These are phyloP conservation scores for Dryobota labecula DNA, from an alignment of 2,888 invertebrate genomes.

Conservation along the genomic window DNA sequence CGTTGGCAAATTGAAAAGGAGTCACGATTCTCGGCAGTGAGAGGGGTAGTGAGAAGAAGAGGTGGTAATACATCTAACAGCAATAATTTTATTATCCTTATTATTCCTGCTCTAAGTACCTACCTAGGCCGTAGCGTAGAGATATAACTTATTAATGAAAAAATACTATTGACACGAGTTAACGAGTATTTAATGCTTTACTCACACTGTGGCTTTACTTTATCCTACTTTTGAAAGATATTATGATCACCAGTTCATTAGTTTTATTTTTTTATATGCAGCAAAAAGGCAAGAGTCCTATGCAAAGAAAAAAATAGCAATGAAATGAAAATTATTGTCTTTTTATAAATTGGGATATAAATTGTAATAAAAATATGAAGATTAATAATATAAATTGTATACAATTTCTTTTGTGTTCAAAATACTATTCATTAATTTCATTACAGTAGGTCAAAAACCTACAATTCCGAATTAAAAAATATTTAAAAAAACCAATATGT, in stretches of 20 bases:
- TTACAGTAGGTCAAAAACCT: not conserved
- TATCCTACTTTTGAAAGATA: not conserved
- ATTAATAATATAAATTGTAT: not conserved
- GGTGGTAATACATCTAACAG: not conserved
- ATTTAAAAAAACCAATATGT: not conserved
- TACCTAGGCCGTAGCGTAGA: not conserved
- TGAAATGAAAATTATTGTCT: not conserved
- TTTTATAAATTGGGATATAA: not conserved
- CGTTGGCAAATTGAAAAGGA: too few species aligned
- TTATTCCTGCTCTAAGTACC: not conserved
- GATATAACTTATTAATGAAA: too few species aligned
- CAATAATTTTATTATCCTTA: not conserved
- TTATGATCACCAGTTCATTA: too few species aligned
- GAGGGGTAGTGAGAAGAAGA: too few species aligned
- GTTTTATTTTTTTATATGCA: not conserved
- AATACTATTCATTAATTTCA: not conserved
- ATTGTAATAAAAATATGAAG: not conserved
- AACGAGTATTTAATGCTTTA: not conserved
- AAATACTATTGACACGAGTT: not conserved
- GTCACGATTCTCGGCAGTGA: too few species aligned
- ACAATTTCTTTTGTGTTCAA: not conserved
- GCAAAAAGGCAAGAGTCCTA: not conserved
- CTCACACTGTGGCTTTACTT: not conserved
- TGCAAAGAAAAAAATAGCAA: not conserved
- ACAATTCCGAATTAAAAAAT: not conserved